A percentile compares a stretch with the other conserved stretches of the same genome.
These are phyloP conservation scores for Prunella strophiata DNA, from an alignment of 2,797 vertebrate species.

Conservation along the genomic window DNA sequence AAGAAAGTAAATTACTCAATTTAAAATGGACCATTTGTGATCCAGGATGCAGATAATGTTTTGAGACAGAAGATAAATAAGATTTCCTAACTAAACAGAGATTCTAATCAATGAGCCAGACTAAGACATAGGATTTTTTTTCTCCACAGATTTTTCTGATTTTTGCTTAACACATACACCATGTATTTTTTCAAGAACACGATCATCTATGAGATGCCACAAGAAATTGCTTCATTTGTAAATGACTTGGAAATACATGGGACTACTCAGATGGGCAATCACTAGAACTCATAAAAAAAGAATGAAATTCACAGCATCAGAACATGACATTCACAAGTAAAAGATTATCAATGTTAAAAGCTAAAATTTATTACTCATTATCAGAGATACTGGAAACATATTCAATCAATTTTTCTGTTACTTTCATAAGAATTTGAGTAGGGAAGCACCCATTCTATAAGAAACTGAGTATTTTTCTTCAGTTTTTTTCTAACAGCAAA, in stretches of 20 bases:
- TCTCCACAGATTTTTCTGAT: not conserved
- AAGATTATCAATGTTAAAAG: not conserved
- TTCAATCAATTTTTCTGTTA: not conserved
- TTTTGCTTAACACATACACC: not conserved
- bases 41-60: not conserved
- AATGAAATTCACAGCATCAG: not conserved
- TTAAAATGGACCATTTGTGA: not conserved
- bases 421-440: not conserved
- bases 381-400: not conserved
- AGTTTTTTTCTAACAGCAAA: not conserved
- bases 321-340: not conserved
- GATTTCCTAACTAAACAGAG: not conserved
- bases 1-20: not conserved
- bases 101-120: not conserved
- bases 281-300: not conserved
- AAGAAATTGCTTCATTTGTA: not conserved
- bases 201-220: not conserved
- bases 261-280: not conserved
- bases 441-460: not conserved
- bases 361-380: not conserved
- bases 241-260: not conserved
- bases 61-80: not conserved
- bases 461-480: not conserved
- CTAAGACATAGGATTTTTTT: not conserved
- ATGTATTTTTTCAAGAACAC: not conserved